Evolutionary conservation across 2,113 vertebrate genomes (phyloP), one percentile per base, ranked within the genome.

Genomic region (Labeo catla): DNA sequence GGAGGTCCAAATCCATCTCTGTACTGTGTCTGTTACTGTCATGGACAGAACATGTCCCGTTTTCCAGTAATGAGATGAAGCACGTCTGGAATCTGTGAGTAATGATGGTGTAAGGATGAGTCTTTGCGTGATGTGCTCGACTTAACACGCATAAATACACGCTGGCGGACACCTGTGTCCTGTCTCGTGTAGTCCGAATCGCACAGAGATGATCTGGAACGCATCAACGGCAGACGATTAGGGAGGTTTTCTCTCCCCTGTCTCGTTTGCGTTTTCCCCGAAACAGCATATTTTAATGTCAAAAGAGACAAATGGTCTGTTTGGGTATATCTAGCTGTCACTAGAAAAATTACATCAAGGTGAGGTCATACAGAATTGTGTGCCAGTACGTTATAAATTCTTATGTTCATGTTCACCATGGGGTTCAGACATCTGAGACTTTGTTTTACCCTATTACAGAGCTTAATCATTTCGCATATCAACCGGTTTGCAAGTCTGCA

Each of bases 81-180:
- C 81, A 87, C 66, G 78, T 52, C 54, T 13, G 84, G 88, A 89
- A 89, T 89, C 88, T 87, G 86, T 85, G 81, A 87, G 73, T 87
- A 86, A 89, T 79, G 79, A 12, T 85, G 77, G 9, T 15, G 54
- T 65, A 8, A 83, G 73, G 39, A 70, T 70, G 63, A 82, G 23
- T 52, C 23, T 49, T 66, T 6, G 59, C n/a, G 59, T 81, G 54
- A 34, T 84, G 81, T 76, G 34, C 8, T 76, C 13, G 15, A 47
- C 59, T 63, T 45, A 28, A 65, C 57, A 7, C 28, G 39, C 49
- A 10, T n/a, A 16, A n/a, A n/a, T 83, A 45, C 66, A 21, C 54
- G 50, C 54, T 87, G 77, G 28, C 78, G 83, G 83, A 89, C 88
- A 87, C 88, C 88, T 89, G 86, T 83, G 78, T 87, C 50, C 68